Evolutionary conservation across 2,797 vertebrate species (phyloP), one percentile per base, ranked within the genome.

Genomic region (Pseudotriccus pelzelni): DNA sequence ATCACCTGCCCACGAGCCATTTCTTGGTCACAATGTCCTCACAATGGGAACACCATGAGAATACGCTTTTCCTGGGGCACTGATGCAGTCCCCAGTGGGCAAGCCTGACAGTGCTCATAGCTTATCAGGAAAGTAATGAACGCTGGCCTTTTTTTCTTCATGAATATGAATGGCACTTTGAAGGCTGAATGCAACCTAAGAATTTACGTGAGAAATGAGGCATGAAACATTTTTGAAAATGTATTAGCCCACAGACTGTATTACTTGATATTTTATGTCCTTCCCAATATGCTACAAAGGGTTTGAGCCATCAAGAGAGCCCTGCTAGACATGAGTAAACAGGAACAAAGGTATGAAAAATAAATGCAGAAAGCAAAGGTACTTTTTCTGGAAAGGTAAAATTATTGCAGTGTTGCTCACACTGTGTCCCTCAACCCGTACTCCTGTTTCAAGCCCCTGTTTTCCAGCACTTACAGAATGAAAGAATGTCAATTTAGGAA

Each of bases 191-290:
- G 94, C 97, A 97, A 96, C 97, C 97, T 95, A 96, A 96, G 96
- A 97, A 97, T 98, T 98, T 98, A 97, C 1, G 89, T 97, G 97
- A 97, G 96, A 97, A 98, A 98, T 97, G 97, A 97, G 93, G 95
- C 97, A 96, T 97, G 96, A 96, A 97, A 97, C 96, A 96, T 96
- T 97, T 97, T 93, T 96, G 91, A 97, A 97, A 97, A 97, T 97
- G 92, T 96, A 98, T 97, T 96, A 97, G 95, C 87, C 96, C 94
- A 81, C 96, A 97, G 97, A 97, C 96, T 97, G 72, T 58, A 79
- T 96, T 96, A 94, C 76, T 97, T 96, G 93, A 94, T 97, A 89
- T 96, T 97, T 97, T 97, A 97, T 97, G 88, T 84, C 83, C 90
- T 96, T 97, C 70, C 79, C 97, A 97, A 96, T 97, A 97, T 96